phyloP scores from a whole-genome alignment of 1,140 invertebrate species.

The Forficula auricularia region DNA sequence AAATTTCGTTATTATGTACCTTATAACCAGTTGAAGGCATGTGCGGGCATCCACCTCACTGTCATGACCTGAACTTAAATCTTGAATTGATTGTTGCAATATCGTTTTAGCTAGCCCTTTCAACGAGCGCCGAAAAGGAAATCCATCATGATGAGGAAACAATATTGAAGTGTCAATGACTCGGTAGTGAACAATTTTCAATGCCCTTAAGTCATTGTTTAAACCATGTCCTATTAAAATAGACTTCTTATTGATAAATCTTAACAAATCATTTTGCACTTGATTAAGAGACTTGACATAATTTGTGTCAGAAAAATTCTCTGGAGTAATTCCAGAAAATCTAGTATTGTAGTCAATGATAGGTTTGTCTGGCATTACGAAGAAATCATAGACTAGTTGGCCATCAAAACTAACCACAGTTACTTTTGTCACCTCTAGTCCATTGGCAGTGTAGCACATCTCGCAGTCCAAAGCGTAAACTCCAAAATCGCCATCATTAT shows the following conservation, averaged over 20 bases:
- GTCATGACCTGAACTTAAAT: conserved; percentile 79
- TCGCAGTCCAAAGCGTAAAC: conserved; percentile 91
- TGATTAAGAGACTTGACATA: conserved; percentile 36
- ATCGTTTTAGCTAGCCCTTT: conserved; percentile 72
- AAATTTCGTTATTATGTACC: no score
- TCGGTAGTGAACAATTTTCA: conserved; percentile 77
- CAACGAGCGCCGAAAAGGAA: conserved; percentile 77
- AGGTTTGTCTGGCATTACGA: conserved; percentile 70
- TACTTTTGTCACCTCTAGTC: conserved; percentile 74
- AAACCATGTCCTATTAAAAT: conserved; percentile 92
- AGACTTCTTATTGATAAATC: conserved; percentile 72
- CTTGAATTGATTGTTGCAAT: conserved; percentile 86
- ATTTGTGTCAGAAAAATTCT: conserved; percentile 17
- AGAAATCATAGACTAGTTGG: conserved; percentile 67
- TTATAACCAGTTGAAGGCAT: conserved; percentile 62
- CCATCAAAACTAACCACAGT: conserved; percentile 70
- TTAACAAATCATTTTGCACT: conserved; percentile 78
- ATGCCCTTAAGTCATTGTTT: conserved; percentile 85
- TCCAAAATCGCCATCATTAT: conserved; percentile 26
- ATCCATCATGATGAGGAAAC: conserved; percentile 85
- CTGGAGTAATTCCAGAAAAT: conserved; percentile 76
- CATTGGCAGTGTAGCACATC: conserved; percentile 79
- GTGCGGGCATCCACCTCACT: conserved; percentile 87
- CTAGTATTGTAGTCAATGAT: conserved; percentile 84
- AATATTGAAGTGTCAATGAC: conserved; percentile 87